Conservation (phyloP, 2,888 invertebrate genomes). For the Antitype chi region DNA sequence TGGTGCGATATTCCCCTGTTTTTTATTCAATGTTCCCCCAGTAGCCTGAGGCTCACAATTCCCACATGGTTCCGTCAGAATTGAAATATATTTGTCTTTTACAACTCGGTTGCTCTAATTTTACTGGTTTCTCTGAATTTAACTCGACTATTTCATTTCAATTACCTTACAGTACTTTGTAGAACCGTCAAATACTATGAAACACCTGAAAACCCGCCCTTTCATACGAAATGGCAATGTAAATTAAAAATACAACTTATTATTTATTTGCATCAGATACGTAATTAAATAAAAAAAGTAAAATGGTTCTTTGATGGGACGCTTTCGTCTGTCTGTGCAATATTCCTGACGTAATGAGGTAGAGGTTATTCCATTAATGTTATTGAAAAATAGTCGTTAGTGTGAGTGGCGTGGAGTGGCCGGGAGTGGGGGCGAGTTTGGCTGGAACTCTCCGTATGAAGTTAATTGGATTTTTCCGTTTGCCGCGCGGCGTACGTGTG, state of each 20-base stretch:
- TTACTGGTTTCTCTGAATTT: slow-evolving; percentile 31
- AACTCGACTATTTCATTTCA: slow-evolving; percentile 28
- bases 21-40: slow-evolving; percentile 54
- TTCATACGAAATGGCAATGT: slow-evolving; percentile 38
- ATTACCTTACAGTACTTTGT: slow-evolving; percentile 24
- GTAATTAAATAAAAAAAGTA: slow-evolving; percentile 66
- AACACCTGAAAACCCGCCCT: not conserved
- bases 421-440: slow-evolving; percentile 73
- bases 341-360: slow-evolving; percentile 72
- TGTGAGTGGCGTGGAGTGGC: slow-evolving; percentile 76
- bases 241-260: slow-evolving; percentile 58
- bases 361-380: slow-evolving; percentile 81
- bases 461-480: slow-evolving; percentile 90
- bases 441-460: slow-evolving; percentile 84
- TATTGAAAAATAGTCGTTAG: slow-evolving; percentile 86
- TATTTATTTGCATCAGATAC: slow-evolving; percentile 57
- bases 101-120: slow-evolving; percentile 38
- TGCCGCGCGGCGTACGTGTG: slow-evolving; percentile 83
- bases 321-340: slow-evolving; percentile 63
- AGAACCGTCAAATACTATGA: slow-evolving; percentile 1
- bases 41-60: slow-evolving; percentile 46
- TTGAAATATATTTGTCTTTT: slow-evolving; percentile 60
- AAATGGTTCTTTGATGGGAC: slow-evolving; percentile 64
- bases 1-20: slow-evolving; percentile 30
- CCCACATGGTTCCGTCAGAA: slow-evolving; percentile 55